Evolutionary conservation across 2,113 vertebrate genomes (phyloP), one percentile per base, ranked within the genome.

Genomic region (Motacilla alba): DNA sequence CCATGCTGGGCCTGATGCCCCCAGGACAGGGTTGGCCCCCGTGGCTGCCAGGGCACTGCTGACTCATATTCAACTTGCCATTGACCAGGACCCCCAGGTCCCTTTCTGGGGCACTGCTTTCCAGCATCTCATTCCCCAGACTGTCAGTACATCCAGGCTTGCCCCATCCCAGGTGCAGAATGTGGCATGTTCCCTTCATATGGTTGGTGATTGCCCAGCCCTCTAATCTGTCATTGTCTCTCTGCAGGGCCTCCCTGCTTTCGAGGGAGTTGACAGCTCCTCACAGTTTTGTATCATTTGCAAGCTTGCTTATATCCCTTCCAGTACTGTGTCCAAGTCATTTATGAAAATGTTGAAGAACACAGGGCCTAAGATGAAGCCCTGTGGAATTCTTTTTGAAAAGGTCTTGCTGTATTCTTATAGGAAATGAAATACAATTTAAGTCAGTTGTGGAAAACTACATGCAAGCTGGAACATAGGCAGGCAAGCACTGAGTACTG

Each of bases 1-100:
- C 0, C 0, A 9, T 30, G 26, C 43, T 41, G 62, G 2, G 2
- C 31, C 37, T 59, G 62, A 37, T 37, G 9, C 1, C 6, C 35
- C 5, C 62, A 59, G 33, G 27, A 37, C 37, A 52, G 2, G 0
- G 5, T 1, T 68, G 37, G 14, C 37, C 9, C 11, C 5, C 18
- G 46, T 37, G 53, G 31, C 18, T 59, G 37, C 12, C 73, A 60
- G 33, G 37, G 46, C 46, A 33, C 18, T 60, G 22, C 46, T 52
- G 0, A 6, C 12, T 60, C 19, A 23, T 7, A 1, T 3, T 60
- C 53, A 60, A 33, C 15, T 18, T 31, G 17, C 11, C 62, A 59
- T 12, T 9, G 3, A 18, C 17, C 33, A 77, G 44, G 22, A 27
- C 2, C 33, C 22, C 11, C 37, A 68, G 53, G 28, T 44, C 18